Conservation (phyloP, 2,888 invertebrate genomes). For the Scotopteryx bipunctaria region DNA sequence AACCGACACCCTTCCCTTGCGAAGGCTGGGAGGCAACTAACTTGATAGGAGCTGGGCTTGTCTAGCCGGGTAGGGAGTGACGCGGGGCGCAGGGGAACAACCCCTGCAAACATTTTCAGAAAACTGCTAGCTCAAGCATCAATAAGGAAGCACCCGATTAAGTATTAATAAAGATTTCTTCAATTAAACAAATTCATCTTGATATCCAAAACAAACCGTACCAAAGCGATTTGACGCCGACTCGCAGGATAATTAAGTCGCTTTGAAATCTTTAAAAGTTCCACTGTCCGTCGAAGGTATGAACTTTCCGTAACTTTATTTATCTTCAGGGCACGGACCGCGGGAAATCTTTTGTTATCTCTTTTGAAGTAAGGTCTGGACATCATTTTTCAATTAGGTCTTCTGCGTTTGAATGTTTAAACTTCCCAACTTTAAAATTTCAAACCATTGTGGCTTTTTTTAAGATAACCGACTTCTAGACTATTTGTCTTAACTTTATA, state of each 20-base stretch:
- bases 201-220: conserved; percentile 49
- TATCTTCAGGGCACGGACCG: conserved; percentile 47
- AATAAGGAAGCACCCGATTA: conserved; percentile 65
- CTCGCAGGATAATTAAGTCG: conserved; percentile 50
- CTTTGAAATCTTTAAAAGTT: conserved; percentile 49
- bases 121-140: conserved; percentile 62
- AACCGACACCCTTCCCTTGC: conserved; percentile 52
- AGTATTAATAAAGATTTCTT: conserved; percentile 58
- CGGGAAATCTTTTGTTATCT: conserved; percentile 48
- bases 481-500: background rate
- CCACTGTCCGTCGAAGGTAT: conserved; percentile 38
- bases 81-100: conserved; percentile 49
- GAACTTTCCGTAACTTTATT: conserved; percentile 51
- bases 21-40: conserved; percentile 60
- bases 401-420: conserved; percentile 19
- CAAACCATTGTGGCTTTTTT: background rate
- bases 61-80: conserved; percentile 70
- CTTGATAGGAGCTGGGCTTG: conserved; percentile 45
- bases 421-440: conserved; percentile 1
- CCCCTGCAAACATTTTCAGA: conserved; percentile 56
- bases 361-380: conserved; percentile 40
- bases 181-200: conserved; percentile 54
- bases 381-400: conserved; percentile 37
- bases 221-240: conserved; percentile 41
- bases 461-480: background rate